phyloP scores from a whole-genome alignment of 2,888 invertebrate genomes.

The Meteorus colon region DNA sequence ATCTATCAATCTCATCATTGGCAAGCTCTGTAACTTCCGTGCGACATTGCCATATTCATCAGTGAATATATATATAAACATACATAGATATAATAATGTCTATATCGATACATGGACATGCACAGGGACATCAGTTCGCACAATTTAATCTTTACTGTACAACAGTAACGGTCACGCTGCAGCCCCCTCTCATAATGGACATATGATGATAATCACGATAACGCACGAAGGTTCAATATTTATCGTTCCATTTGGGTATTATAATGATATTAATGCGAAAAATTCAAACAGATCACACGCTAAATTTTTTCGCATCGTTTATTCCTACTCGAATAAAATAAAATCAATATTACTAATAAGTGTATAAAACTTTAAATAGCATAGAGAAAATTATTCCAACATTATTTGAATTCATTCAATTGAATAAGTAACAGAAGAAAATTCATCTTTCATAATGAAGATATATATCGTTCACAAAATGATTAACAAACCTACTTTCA shows the following conservation, averaged over 20 bases:
- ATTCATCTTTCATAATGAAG: no score
- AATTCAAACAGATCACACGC: no score
- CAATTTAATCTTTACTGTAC: conserved; percentile 48
- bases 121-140: conserved; percentile 35
- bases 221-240: conserved; percentile 14
- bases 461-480: no score
- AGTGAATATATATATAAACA: not conserved
- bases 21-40: conserved; percentile 11
- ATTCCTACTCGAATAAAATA: no score
- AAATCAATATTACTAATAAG: no score
- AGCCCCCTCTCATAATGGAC: conserved; percentile 33
- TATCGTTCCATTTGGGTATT: not conserved
- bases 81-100: no score
- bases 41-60: conserved; percentile 8
- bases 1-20: conserved; percentile 3
- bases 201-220: conserved; percentile 43
- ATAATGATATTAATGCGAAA: not conserved
- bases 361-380: no score
- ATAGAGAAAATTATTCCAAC: no score
- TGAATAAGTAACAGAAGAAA: no score
- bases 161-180: conserved; percentile 41
- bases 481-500: no score
- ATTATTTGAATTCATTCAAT: no score
- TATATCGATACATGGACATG: not conserved
- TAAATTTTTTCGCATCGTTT: no score